A percentile compares a stretch with the other conserved stretches of the same genome.
phyloP scores from a whole-genome alignment of 2,888 invertebrate species.

The Podabrus alpinus region DNA sequence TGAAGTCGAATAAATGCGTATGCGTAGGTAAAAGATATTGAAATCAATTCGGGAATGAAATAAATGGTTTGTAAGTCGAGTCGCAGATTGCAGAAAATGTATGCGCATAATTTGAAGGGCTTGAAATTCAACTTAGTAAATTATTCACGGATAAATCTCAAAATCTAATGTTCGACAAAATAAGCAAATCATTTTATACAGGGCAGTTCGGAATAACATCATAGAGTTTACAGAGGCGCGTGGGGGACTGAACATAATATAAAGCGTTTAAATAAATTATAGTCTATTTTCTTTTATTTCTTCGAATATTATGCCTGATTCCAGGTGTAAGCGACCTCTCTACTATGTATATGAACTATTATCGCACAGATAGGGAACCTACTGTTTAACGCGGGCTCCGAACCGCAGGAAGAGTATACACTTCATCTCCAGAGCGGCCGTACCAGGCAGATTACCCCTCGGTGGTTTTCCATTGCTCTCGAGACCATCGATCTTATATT shows the following conservation, averaged over 20 bases:
- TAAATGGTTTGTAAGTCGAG: constrained; percentile 29
- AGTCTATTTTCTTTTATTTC: too few relatives aligned
- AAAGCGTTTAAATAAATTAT: background rate
- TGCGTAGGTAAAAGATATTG: constrained; percentile 22
- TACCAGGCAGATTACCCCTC: too few relatives aligned
- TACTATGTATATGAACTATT: too few relatives aligned
- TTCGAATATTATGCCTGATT: too few relatives aligned
- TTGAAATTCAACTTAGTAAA: constrained; percentile 29
- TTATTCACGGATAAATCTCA: constrained; percentile 29
- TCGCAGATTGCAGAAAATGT: constrained; percentile 29
- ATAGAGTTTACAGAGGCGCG: background rate
- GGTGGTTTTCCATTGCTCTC: too few relatives aligned
- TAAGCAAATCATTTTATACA: constrained; percentile 27
- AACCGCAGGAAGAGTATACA: too few relatives aligned
- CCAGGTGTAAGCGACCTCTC: too few relatives aligned
- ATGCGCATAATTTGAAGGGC: constrained; percentile 32
- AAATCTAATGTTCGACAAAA: constrained; percentile 26
- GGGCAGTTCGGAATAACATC: background rate
- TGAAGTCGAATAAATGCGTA: constrained; percentile 15
- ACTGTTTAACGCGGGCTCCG: too few relatives aligned
- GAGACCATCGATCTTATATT: too few relatives aligned
- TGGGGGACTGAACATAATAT: background rate
- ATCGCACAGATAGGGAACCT: too few relatives aligned
- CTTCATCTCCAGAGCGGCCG: too few relatives aligned
- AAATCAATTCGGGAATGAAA: constrained; percentile 29